These are phyloP conservation scores for Acronicta leporina DNA, from an alignment of 2,888 invertebrate genomes.

Conservation along the genomic window DNA sequence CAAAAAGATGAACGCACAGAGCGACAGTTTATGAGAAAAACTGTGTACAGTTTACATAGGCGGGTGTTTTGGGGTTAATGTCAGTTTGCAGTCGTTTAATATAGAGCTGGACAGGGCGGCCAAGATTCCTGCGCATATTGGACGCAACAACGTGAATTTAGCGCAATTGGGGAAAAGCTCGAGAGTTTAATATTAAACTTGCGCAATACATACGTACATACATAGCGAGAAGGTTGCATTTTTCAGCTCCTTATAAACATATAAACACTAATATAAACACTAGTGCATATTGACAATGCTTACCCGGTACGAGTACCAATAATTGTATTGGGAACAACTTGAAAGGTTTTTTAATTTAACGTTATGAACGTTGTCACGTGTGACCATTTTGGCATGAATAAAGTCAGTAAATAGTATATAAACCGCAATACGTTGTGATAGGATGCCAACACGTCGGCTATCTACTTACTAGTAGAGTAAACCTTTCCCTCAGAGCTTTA, in stretches of 20 bases:
- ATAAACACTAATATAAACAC: not conserved
- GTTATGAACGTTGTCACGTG: conserved; percentile 1
- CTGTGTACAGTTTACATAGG: conserved; percentile 2
- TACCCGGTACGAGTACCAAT: no score
- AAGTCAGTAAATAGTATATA: conserved; percentile 25
- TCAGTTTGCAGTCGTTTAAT: conserved; percentile 12
- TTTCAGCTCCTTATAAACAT: not conserved
- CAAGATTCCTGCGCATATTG: conserved; percentile 12
- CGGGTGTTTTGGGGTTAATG: not conserved
- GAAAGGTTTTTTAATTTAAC: conserved; percentile 1
- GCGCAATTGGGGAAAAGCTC: conserved; percentile 10
- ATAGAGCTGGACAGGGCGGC: conserved; percentile 1
- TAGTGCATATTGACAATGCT: no score
- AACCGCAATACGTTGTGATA: conserved; percentile 31
- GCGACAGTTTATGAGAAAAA: not conserved
- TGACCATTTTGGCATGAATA: conserved; percentile 37
- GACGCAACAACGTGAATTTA: conserved; percentile 23
- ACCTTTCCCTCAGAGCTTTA: conserved; percentile 44
- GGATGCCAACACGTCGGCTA: conserved; percentile 40
- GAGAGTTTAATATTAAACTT: conserved; percentile 24
- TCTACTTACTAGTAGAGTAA: conserved; percentile 29
- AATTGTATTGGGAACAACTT: no score
- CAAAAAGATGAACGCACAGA: conserved; percentile 3
- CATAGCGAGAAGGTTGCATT: not conserved
- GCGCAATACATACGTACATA: not conserved